phyloP scores from a whole-genome alignment of 2,113 vertebrate genomes.

The Odontesthes bonariensis region DNA sequence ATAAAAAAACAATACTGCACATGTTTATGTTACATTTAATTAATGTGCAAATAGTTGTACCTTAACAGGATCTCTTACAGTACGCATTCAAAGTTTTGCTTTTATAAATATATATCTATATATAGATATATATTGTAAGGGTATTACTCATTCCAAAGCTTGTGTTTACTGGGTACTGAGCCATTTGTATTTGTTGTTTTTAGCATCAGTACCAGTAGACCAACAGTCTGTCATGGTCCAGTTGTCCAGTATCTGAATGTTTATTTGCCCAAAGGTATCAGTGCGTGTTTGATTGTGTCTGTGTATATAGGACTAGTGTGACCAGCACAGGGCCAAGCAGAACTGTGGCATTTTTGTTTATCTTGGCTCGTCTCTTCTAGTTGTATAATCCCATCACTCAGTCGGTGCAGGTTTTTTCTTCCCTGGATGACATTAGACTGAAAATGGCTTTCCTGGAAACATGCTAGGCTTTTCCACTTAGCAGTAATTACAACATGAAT shows the following conservation, averaged over 20 bases:
- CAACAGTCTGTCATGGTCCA: slow-evolving; percentile 58
- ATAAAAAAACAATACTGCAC: too few relatives aligned
- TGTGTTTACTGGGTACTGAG: slow-evolving; percentile 26
- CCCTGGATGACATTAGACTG: slow-evolving; percentile 30
- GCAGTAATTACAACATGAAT: slow-evolving; percentile 49
- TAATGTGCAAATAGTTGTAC: too few relatives aligned
- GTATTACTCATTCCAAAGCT: slow-evolving; percentile 10
- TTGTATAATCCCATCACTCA: slow-evolving; percentile 56
- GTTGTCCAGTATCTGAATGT: slow-evolving; percentile 43
- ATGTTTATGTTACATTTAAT: too few relatives aligned
- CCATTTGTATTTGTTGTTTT: slow-evolving; percentile 59
- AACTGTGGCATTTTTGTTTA: slow-evolving; percentile 54
- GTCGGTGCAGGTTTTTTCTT: slow-evolving; percentile 27
- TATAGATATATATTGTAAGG: not conserved
- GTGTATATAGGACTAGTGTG: slow-evolving; percentile 18
- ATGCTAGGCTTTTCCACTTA: slow-evolving; percentile 46
- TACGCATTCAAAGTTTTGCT: too few relatives aligned
- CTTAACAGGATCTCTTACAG: too few relatives aligned
- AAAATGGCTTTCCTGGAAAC: slow-evolving; percentile 69
- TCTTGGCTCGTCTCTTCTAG: slow-evolving; percentile 37
- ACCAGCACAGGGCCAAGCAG: slow-evolving; percentile 11
- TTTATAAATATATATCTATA: not conserved
- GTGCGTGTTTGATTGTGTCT: slow-evolving; percentile 21
- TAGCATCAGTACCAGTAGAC: slow-evolving; percentile 33
- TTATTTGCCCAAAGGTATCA: slow-evolving; percentile 47